Evolutionary conservation across 2,113 vertebrate genomes (phyloP), one percentile per base, ranked within the genome.

Genomic region (Dascyllus trimaculatus): DNA sequence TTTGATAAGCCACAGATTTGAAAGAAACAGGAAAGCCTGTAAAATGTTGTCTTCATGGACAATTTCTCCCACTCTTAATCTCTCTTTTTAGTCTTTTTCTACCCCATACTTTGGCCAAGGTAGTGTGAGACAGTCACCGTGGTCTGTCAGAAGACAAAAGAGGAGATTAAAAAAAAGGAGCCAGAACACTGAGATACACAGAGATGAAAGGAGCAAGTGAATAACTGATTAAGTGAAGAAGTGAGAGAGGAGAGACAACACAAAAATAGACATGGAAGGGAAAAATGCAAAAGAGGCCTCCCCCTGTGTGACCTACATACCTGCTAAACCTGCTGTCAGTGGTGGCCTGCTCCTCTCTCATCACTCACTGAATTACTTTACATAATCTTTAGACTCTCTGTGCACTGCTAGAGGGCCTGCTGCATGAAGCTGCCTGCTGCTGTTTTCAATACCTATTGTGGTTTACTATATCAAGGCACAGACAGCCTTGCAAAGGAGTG

Each of bases 291-390:
- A 90, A 78, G 84, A 89, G 84, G 58, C 80, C 92, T 90, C 92
- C 93, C 87, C 82, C 86, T 82, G 88, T 80, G 88, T 93, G 93
- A 93, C 93, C 94, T 91, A 93, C 89, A 93, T 93, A 92, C 90
- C 89, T 90, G 68, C 90, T 89, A 91, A 92, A 94, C 85, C 85
- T 86, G 86, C 92, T 93, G 92, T 92, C 93, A 94, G 87, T 81
- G 86, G 80, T 81, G 90, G 82, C 90, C 87, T 81, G 86, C 77
- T 87, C 87, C 68, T 82, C 86, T 89, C 84, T 88, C 85, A 92
- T 91, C 92, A 91, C 90, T 82, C 54, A 57, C 79, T 84, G 87
- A 94, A 93, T 91, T 87, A 94, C 91, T 95, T 94, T 87, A 92
- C 95, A 94, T 94, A 94, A 92, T 93, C 90, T 93, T 86, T 69